Percentiles rank a stretch among this genome's conserved stretches.
phyloP scores from a whole-genome alignment of 2,113 vertebrate genomes.

The Stegastes partitus region DNA sequence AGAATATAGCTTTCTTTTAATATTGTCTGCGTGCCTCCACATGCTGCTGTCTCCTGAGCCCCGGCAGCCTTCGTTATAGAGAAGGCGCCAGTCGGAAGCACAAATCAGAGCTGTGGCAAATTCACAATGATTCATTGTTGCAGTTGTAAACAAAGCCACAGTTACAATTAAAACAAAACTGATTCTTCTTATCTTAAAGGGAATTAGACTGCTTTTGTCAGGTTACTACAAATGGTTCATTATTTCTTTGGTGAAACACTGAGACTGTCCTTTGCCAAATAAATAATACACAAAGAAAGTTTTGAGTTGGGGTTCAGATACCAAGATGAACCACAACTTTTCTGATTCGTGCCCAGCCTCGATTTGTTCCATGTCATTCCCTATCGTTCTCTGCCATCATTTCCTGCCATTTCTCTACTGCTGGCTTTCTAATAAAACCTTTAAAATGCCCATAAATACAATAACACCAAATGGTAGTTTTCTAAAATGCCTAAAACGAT shows the following conservation, averaged over 20 bases:
- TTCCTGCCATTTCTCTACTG: not conserved
- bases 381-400: not conserved
- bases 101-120: not conserved
- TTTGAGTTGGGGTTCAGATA: not conserved
- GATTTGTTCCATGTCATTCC: not conserved
- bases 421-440: not conserved
- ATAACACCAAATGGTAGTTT: not conserved
- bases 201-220: not conserved
- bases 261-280: not conserved
- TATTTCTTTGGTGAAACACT: not conserved
- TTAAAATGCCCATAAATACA: too few relatives aligned
- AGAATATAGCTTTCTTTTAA: slow-evolving; percentile 8
- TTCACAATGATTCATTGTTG: not conserved
- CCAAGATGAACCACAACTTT: not conserved
- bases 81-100: not conserved
- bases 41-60: not conserved
- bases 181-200: not conserved
- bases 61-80: not conserved
- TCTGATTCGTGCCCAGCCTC: not conserved
- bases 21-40: not conserved
- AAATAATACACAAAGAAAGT: not conserved
- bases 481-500: not conserved
- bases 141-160: not conserved
- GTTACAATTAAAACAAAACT: not conserved
- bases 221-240: not conserved